Conservation (phyloP, 2,797 vertebrate species). For the Carduelis carduelis region DNA sequence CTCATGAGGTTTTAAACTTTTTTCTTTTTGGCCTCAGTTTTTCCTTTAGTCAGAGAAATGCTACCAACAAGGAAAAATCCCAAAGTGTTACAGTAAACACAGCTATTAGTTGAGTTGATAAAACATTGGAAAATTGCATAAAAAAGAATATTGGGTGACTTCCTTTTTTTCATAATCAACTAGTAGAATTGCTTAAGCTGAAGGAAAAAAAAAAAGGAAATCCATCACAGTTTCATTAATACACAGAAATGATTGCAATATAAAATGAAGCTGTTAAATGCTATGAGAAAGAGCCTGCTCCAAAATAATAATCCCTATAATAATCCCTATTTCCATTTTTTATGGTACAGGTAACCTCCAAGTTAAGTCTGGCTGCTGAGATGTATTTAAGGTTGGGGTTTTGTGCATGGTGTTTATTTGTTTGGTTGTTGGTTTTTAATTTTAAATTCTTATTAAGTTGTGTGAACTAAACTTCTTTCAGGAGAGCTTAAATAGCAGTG, state of each 20-base stretch:
- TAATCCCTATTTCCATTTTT: background rate
- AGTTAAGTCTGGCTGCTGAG: background rate
- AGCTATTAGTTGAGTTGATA: background rate
- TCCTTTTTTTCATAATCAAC: background rate
- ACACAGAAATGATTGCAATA: background rate
- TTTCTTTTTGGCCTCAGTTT: background rate
- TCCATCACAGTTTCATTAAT: background rate
- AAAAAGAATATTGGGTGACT: background rate
- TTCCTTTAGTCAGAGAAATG: background rate
- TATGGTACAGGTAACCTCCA: background rate
- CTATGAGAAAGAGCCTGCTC: background rate
- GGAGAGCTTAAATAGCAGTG: background rate
- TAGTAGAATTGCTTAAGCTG: background rate
- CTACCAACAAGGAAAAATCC: background rate
- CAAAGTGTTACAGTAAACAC: background rate
- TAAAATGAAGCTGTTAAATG: background rate
- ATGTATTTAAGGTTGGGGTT: background rate
- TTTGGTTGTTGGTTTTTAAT: background rate
- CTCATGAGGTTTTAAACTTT: background rate
- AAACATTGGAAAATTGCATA: background rate
- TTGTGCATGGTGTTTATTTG: fast-evolving
- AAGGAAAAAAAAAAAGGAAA: background rate
- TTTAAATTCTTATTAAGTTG: background rate
- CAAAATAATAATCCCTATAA: background rate
- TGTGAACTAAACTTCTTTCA: background rate